Conservation (phyloP, 2,888 invertebrate species). For the Lycocerus yunnanus region DNA sequence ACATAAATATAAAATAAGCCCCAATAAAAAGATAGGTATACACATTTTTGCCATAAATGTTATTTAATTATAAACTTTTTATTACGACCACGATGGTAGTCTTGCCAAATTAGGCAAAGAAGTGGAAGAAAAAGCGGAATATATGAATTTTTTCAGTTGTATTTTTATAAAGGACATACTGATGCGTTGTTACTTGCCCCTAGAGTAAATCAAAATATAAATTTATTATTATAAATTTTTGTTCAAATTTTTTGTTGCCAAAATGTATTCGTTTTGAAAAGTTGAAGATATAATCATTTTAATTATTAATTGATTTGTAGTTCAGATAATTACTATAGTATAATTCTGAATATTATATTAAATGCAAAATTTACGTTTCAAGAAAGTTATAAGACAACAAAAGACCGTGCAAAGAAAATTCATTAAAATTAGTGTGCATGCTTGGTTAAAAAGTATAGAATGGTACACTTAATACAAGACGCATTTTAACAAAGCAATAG, state of each 20-base stretch:
- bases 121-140: not conserved
- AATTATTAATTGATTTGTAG: no score
- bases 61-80: not conserved
- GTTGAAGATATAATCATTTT: no score
- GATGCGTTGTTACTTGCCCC: no score
- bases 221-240: no score
- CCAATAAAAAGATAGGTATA: conserved; percentile 12
- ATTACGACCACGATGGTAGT: not conserved
- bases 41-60: conserved; percentile 5
- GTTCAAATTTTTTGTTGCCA: no score
- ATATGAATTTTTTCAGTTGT: not conserved
- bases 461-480: conserved; percentile 18
- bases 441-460: conserved; percentile 12
- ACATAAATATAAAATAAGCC: conserved; percentile 13
- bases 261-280: no score
- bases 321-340: no score
- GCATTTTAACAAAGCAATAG: conserved; percentile 21
- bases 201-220: no score
- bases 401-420: not conserved
- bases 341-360: not conserved
- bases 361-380: not conserved
- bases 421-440: conserved; percentile 13
- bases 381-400: not conserved
- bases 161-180: not conserved
- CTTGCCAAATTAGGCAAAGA: not conserved